Conservation (phyloP, 2,888 invertebrate species). For the Adelphocoris suturalis region DNA sequence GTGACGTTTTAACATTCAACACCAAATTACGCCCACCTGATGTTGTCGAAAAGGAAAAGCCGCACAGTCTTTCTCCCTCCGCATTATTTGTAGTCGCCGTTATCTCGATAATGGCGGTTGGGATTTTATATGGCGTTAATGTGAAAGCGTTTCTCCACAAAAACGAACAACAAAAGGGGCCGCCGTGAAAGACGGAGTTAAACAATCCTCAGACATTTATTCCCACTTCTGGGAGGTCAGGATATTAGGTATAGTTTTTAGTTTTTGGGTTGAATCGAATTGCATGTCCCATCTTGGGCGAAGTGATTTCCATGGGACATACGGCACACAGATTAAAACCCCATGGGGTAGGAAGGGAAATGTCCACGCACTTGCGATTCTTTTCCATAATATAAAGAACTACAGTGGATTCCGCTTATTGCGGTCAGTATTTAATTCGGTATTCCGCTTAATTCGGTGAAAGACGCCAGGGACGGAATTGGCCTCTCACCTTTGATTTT, state of each 20-base stretch:
- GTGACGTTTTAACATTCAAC: conserved; percentile 49
- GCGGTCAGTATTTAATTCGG: too few relatives aligned
- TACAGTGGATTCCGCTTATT: too few relatives aligned
- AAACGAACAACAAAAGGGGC: conserved; percentile 2
- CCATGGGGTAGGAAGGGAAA: too few relatives aligned
- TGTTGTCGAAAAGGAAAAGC: conserved; percentile 35
- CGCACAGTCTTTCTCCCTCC: conserved; percentile 7
- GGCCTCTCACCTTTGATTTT: too few relatives aligned
- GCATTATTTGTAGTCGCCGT: conserved; percentile 21
- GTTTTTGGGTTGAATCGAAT: not conserved
- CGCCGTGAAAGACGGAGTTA: conserved; percentile 1
- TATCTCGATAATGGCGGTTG: conserved; percentile 9
- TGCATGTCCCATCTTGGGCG: too few relatives aligned
- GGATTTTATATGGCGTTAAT: conserved; percentile 26
- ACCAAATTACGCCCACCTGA: conserved; percentile 52
- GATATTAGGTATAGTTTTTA: not conserved
- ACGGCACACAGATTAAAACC: too few relatives aligned
- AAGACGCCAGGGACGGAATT: too few relatives aligned
- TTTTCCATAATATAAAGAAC: too few relatives aligned
- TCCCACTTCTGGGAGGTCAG: not conserved
- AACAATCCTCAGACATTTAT: not conserved
- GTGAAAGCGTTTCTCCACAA: conserved; percentile 16
- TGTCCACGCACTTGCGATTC: too few relatives aligned
- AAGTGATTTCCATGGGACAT: too few relatives aligned
- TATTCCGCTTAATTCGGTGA: too few relatives aligned